Evolutionary conservation across 2,888 invertebrate genomes (phyloP).

Genomic region (Callyntrura guangdongensis): DNA sequence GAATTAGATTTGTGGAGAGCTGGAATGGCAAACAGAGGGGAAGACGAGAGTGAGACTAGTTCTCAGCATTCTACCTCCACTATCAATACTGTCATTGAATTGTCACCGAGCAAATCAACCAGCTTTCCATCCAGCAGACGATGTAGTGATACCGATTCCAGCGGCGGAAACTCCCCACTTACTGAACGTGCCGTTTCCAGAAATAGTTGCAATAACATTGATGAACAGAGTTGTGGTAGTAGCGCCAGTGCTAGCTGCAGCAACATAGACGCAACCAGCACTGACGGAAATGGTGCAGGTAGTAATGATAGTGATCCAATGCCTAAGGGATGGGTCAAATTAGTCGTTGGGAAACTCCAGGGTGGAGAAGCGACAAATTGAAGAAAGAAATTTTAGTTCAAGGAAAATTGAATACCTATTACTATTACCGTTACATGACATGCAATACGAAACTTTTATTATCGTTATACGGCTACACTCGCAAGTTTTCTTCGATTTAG

Average conservation of each 20-base stretch:
- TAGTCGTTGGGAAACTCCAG: constrained; percentile 91
- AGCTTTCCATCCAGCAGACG: constrained; percentile 82
- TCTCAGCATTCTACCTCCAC: constrained; percentile 86
- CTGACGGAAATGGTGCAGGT: constrained; percentile 8
- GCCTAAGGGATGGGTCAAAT: constrained; percentile 90
- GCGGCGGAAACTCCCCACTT: constrained; percentile 83
- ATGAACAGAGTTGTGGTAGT: constrained; percentile 38
- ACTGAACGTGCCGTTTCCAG: constrained; percentile 84
- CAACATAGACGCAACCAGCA: constrained; percentile 40
- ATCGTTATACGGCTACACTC: background rate
- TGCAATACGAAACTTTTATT: background rate
- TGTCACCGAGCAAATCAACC: constrained; percentile 84
- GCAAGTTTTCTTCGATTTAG: background rate
- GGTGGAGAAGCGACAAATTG: constrained; percentile 79
- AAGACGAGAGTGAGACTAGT: constrained; percentile 86
- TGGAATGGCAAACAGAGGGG: constrained; percentile 78
- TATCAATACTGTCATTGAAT: constrained; percentile 86
- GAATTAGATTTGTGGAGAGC: constrained; percentile 86
- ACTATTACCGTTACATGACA: background rate
- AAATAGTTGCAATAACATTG: constrained; percentile 69
- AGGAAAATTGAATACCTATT: background rate
- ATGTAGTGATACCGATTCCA: constrained; percentile 83
- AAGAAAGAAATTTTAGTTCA: background rate
- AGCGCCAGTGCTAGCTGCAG: constrained; percentile 68
- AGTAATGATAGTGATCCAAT: constrained; percentile 81